A percentile compares a stretch with the other conserved stretches of the same genome.
Conservation (phyloP, 2,888 invertebrate species). For the Dryomyza anilis region DNA sequence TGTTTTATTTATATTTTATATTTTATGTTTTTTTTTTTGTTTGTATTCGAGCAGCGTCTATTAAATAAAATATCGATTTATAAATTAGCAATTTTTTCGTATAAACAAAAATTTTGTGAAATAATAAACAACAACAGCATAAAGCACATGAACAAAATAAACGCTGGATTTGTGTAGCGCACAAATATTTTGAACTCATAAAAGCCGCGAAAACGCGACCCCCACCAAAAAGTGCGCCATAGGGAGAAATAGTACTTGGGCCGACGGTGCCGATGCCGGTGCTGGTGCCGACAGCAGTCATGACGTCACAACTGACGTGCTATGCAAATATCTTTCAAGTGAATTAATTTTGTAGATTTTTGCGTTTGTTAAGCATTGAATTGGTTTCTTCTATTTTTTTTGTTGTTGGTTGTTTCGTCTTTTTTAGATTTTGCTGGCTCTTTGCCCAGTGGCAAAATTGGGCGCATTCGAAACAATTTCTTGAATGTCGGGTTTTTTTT, state of each 20-base stretch:
- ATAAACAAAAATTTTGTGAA: no score
- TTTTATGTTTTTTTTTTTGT: no score
- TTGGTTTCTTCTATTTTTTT: neutral
- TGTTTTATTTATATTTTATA: no score
- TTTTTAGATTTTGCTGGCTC: neutral
- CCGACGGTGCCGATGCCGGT: neutral
- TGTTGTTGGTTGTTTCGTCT: neutral
- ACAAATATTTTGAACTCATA: no score
- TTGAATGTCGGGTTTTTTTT: no score
- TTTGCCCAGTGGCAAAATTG: neutral
- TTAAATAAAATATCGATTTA: no score
- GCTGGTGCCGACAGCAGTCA: neutral
- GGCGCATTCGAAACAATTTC: neutral
- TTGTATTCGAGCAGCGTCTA: no score
- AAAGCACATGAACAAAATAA: no score
- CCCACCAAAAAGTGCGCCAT: neutral
- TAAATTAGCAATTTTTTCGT: no score
- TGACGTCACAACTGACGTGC: constrained; percentile 2
- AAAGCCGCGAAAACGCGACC: neutral
- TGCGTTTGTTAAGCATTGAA: neutral
- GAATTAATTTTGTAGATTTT: constrained; percentile 10
- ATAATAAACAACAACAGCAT: no score
- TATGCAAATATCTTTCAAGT: neutral
- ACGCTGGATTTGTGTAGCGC: no score
- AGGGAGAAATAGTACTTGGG: neutral